Base-by-base conservation (phyloP, 1,140 invertebrate species). In the Anoplophora glabripennis region DNA sequence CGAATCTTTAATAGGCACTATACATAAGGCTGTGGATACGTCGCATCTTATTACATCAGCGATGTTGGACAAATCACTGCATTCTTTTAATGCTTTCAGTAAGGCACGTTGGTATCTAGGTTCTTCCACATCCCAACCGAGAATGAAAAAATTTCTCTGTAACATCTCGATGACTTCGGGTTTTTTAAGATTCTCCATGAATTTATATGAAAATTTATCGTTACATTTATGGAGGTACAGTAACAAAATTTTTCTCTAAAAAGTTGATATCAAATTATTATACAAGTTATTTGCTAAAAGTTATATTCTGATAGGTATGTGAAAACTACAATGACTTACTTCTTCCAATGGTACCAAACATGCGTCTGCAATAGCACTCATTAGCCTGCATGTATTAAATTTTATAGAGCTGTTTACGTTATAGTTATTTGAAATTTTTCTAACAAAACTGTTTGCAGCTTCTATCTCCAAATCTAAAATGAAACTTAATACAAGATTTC, bases 81-180 rank as follows among this genome's bases (percentile, higher is more conserved):
- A 44, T 35, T 46, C 44, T 36, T 40, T 54, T 54, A 70, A 48
- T 11, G 62, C 59, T 35, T 54, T 44, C 4, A 37, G 45, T 56
- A 70, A 59, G 28, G 61, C 59, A 47, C 46, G 33, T 38, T 70
- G 64, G 57, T 59, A 62, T 10, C 14, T 33, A 18, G 55, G 10
- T n/a, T 68, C 37, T 42, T 59, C 59, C 15, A 70, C 9, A 47
- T 70, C 59, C 68, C 68, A 70, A 8, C 61, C 64, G 8, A 66
- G 44, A 8, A 70, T 1, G 8, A 61, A 60, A 47, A 62, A 70
- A 36, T 46, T 55, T 35, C 34, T 42, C 28, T 57, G 54, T 12
- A 68, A 45, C 14, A 64, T 49, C n/a, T 58, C 28, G 9, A 36
- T 18, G 4, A 68, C 33, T 51, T 64, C 48, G 7, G 36, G 41